Evolutionary conservation across 2,888 invertebrate genomes (phyloP).

Genomic region (Hermaeophaga mercurialis): DNA sequence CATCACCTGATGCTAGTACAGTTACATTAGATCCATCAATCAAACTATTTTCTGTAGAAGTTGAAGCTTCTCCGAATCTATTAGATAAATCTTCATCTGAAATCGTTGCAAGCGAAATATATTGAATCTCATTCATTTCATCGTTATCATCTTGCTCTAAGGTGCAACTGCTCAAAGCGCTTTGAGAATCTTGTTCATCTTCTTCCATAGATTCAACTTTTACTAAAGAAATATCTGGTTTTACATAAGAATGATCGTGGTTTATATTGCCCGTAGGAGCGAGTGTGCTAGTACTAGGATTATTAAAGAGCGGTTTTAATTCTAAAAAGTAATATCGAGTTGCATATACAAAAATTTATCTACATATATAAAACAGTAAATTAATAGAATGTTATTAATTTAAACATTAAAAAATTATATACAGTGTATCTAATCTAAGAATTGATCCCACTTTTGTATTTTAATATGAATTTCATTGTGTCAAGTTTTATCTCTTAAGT

Average conservation of each 20-base stretch:
- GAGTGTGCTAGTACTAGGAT: neutral
- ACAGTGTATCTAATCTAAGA: no score
- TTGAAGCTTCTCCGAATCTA: neutral
- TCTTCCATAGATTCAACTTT: neutral
- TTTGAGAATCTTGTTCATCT: neutral
- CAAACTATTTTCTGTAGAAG: neutral
- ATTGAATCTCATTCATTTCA: neutral
- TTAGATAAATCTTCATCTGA: neutral
- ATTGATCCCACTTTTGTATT: no score
- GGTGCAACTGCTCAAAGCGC: neutral
- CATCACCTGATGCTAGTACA: slow-evolving; percentile 17
- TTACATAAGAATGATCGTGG: slow-evolving; percentile 20
- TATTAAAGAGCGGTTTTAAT: neutral
- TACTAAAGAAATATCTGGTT: neutral
- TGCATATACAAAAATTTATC: no score
- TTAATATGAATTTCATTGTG: no score
- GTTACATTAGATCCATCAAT: slow-evolving; percentile 8
- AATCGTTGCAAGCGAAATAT: slow-evolving; percentile 4
- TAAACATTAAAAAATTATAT: no score
- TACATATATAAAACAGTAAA: no score
- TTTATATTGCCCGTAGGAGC: neutral
- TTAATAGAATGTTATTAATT: no score
- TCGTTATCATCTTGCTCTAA: neutral
- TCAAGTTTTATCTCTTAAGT: no score
- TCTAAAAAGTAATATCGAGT: slow-evolving; percentile 5